Base-by-base conservation (phyloP, 2,113 vertebrate genomes). In the Pachyramphus minor region DNA sequence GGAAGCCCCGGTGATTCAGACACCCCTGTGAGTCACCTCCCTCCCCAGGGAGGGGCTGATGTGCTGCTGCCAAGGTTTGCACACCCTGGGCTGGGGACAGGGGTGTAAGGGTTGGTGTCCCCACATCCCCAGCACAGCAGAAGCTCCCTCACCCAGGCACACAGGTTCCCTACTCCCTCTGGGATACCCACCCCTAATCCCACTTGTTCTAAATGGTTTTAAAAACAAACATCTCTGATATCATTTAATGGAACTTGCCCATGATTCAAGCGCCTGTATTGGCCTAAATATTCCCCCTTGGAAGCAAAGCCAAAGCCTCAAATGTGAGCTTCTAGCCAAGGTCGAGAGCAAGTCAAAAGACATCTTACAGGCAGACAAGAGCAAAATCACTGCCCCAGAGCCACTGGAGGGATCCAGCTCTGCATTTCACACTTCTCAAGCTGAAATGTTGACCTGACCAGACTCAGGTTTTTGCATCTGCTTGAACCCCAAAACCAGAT, bases 1-100 rank as follows among this genome's bases (percentile, higher is more conserved):
- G 93, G 93, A 94, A 95, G 80, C 89, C 93, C 87, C 2, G 4
- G 8, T 91, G 91, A 96, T 41, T 96, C 96, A 94, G 84, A 66
- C 45, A 33, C 22, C 25, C 30, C 79, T 69, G 62, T 87, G 93
- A 94, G 77, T 94, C 94, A 95, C 2, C n/a, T 19, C 13, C 17
- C 8, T 47, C 85, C 56, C 50, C 14, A 0, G 8, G 12, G 66
- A 52, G 22, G 79, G 13, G n/a, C 37, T n/a, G 25, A 11, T 0
- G 10, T 8, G 28, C 11, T 39, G 39, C 83, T 55, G 83, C 25
- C 86, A 11, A 6, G 7, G 1, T 6, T 1, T 4, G 42, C 15
- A 35, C 56, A 20, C 6, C 35, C 69, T 5, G 49, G 56, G 76
- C 74, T 17, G 20, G 1, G 60, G 68, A 12, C 22, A 24, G 27